phyloP scores from a whole-genome alignment of 1,140 invertebrate species.

The Zaprionus ghesquierei region DNA sequence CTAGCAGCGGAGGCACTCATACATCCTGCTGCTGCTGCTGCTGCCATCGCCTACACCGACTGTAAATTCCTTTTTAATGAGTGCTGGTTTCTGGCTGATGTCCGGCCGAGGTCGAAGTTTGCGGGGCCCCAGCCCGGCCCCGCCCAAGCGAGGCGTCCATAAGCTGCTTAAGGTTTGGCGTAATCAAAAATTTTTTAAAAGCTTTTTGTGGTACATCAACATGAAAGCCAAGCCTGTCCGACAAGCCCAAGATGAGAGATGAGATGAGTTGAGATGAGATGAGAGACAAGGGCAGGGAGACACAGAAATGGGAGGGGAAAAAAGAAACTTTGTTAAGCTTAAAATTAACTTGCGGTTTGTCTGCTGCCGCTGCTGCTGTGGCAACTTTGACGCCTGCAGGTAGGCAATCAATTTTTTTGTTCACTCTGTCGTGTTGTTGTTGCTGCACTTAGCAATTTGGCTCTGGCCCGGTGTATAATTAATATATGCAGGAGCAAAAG shows the following conservation, averaged over 20 bases:
- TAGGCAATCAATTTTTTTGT: slow-evolving; percentile 72
- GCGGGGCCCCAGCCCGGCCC: neutral
- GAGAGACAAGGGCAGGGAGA: neutral
- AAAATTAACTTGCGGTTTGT: slow-evolving; percentile 79
- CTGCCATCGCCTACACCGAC: slow-evolving; percentile 2
- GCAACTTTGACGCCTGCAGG: slow-evolving; percentile 76
- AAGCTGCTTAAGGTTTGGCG: slow-evolving; percentile 79
- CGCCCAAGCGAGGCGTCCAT: slow-evolving; percentile 36
- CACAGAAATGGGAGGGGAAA: slow-evolving; percentile 17
- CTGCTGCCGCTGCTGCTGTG: slow-evolving; percentile 38
- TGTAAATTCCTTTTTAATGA: slow-evolving; percentile 82
- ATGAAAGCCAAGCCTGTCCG: slow-evolving; percentile 48
- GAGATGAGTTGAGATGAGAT: slow-evolving; percentile 1
- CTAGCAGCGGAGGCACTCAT: neutral
- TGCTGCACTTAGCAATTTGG: slow-evolving; percentile 69
- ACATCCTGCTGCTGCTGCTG: neutral
- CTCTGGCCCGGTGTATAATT: slow-evolving; percentile 54
- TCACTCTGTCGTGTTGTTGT: neutral
- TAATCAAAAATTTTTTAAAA: slow-evolving; percentile 81
- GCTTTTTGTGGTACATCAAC: slow-evolving; percentile 74
- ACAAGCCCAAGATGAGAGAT: slow-evolving; percentile 18
- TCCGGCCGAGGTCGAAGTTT: slow-evolving; percentile 1
- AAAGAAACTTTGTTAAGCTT: slow-evolving; percentile 74
- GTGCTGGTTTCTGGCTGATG: slow-evolving; percentile 53
- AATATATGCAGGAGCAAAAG: slow-evolving; percentile 61